Evolutionary conservation across 2,113 vertebrate species (phyloP).

Genomic region (Pterocles burchelli): DNA sequence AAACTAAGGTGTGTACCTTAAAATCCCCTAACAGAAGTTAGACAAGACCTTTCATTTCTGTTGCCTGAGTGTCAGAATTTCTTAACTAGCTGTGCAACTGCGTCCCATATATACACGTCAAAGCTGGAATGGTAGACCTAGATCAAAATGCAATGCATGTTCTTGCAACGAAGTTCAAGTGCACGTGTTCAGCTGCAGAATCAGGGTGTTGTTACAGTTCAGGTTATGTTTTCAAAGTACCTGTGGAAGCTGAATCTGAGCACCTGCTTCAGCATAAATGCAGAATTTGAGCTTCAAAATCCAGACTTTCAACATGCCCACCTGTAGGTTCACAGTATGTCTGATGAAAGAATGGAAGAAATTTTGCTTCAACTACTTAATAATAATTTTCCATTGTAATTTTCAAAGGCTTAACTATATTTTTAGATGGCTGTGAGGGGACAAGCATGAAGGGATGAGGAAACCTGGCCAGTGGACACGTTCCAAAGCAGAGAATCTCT

Average conservation of each 20-base stretch:
- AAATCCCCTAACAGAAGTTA: not conserved
- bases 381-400: not conserved
- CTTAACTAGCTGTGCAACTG: not conserved
- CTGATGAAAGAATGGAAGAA: not conserved
- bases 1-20: fast-evolving
- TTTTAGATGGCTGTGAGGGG: slow-evolving; percentile 22
- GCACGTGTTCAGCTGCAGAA: not conserved
- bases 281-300: not conserved
- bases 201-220: not conserved
- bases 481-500: slow-evolving; percentile 50
- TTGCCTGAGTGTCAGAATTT: too few relatives aligned
- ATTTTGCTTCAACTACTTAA: not conserved
- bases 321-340: not conserved
- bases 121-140: fast-evolving
- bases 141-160: fast-evolving
- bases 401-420: not conserved
- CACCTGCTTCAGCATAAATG: not conserved
- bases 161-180: not conserved
- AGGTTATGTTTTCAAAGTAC: not conserved
- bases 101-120: fast-evolving
- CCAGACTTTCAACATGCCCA: not conserved
- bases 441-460: slow-evolving; percentile 16
- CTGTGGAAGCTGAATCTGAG: not conserved
- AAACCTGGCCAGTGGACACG: slow-evolving; percentile 39
- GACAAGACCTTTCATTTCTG: not conserved